These are phyloP conservation scores for Melanostigma gelatinosum DNA, from an alignment of 2,113 vertebrate genomes.

Conservation along the genomic window DNA sequence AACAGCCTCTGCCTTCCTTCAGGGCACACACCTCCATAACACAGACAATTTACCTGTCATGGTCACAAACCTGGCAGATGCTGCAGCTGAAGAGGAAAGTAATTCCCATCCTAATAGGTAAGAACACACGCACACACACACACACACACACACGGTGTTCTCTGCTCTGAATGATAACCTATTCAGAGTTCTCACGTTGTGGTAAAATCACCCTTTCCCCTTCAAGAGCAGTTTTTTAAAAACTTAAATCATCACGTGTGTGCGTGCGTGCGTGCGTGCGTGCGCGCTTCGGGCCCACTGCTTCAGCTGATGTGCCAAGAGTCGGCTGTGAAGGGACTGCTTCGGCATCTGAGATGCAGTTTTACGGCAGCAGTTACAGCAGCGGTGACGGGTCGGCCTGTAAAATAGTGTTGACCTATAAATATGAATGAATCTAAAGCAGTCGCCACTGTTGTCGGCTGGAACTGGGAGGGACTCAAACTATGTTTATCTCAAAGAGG, in stretches of 20 bases:
- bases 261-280: background rate
- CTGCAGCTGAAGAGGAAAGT: constrained; percentile 33
- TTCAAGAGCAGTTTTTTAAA: constrained; percentile 21
- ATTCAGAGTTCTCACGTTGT: background rate
- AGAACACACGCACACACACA: background rate
- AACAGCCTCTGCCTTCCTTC: constrained; percentile 41
- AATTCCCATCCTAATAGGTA: constrained; percentile 34
- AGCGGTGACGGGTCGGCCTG: constrained; percentile 57
- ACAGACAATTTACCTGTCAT: constrained; percentile 50
- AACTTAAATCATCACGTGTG: constrained; percentile 19
- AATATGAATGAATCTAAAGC: constrained; percentile 66
- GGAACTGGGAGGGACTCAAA: constrained; percentile 9
- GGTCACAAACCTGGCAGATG: constrained; percentile 52
- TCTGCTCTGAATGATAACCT: background rate
- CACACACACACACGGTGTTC: background rate
- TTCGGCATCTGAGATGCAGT: constrained; percentile 36
- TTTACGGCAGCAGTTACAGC: constrained; percentile 63
- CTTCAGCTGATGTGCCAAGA: constrained; percentile 30
- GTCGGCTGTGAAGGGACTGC: constrained; percentile 38
- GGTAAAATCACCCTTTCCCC: constrained; percentile 13
- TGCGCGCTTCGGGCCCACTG: constrained; percentile 2
- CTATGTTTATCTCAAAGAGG: constrained; percentile 41
- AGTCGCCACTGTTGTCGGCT: constrained; percentile 23
- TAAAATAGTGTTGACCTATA: constrained; percentile 57
- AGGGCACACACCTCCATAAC: constrained; percentile 35